These are phyloP conservation scores for Habrosyne pyritoides DNA, from an alignment of 2,888 invertebrate species.

Conservation along the genomic window DNA sequence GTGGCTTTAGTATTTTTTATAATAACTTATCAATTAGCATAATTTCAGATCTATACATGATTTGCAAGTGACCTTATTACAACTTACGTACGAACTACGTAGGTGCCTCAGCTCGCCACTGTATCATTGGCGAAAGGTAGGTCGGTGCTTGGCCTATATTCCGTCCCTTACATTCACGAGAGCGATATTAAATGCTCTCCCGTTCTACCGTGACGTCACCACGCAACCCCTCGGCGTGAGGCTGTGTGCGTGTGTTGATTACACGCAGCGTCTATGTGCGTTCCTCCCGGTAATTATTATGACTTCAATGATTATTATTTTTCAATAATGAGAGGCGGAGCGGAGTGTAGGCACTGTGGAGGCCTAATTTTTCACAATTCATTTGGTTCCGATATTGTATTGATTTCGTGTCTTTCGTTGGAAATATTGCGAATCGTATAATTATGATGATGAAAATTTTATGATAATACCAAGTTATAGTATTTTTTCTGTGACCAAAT, in stretches of 20 bases:
- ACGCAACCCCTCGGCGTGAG: slow-evolving; percentile 57
- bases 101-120: slow-evolving; percentile 57
- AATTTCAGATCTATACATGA: slow-evolving; percentile 44
- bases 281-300: slow-evolving; percentile 49
- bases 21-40: slow-evolving; percentile 14
- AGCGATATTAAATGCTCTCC: slow-evolving; percentile 38
- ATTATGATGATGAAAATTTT: not conserved
- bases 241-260: slow-evolving; percentile 60
- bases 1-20: too few species aligned
- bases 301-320: slow-evolving; percentile 24
- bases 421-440: too few species aligned
- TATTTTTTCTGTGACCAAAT: too few species aligned
- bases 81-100: slow-evolving; percentile 46
- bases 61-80: slow-evolving; percentile 59
- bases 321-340: not conserved
- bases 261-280: slow-evolving; percentile 49
- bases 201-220: slow-evolving; percentile 73
- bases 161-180: slow-evolving; percentile 48
- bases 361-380: not conserved
- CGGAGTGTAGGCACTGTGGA: not conserved
- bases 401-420: not conserved
- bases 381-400: not conserved
- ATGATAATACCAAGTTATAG: too few species aligned
- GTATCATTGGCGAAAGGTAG: slow-evolving; percentile 71
- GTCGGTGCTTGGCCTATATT: slow-evolving; percentile 82